Base-by-base conservation (phyloP, 2,113 vertebrate species). In the Gulo gulo region DNA sequence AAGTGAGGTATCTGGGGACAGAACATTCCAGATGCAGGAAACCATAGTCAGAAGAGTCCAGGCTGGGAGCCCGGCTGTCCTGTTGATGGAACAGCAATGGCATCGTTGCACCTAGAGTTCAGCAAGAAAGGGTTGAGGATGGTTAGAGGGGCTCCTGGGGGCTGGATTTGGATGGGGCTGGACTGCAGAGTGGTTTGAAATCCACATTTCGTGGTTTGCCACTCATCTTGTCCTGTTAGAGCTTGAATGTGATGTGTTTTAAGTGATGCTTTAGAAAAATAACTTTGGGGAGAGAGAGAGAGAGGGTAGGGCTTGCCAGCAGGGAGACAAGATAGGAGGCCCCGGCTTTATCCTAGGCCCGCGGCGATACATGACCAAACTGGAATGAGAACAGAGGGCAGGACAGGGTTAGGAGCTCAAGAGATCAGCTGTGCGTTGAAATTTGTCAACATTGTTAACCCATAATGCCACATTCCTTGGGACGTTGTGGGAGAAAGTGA, bases 381-480 rank as follows among this genome's bases (percentile, higher is more conserved):
- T 92, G 26, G 42, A 59, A 24, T 59, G 23, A 73, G 24, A 86
- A 34, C 23, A 52, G 6, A 45, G n/a, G 42, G 42, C 39, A 69
- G 61, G 26, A 21, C 67, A 71, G 80, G 61, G 47, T n/a, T 9
- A 26, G 79, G 24, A 13, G 18, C n/a, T 55, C 1, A 14, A 20
- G 92, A 61, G 89, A 80, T 69, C n/a, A 36, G 4, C 5, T 20
- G 12, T 12, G 15, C 0, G 0, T 24, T 26, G 59, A 36, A n/a
- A 39, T 57, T 34, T 11, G 42, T 71, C 26, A 29, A 10, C 36
- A 7, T 47, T 50, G 61, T 79, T 65, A 65, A 78, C 26, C 1
- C 36, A 2, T 16, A 26, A 39, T 67, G 20, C n/a, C 0, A 2
- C 24, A 7, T 71, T 85, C 0, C 0, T 4, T 57, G 34, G 52